A percentile compares a stretch with the other conserved stretches of the same genome.
Conservation (phyloP, 2,888 invertebrate species). For the Sphaerophoria rueppellii region DNA sequence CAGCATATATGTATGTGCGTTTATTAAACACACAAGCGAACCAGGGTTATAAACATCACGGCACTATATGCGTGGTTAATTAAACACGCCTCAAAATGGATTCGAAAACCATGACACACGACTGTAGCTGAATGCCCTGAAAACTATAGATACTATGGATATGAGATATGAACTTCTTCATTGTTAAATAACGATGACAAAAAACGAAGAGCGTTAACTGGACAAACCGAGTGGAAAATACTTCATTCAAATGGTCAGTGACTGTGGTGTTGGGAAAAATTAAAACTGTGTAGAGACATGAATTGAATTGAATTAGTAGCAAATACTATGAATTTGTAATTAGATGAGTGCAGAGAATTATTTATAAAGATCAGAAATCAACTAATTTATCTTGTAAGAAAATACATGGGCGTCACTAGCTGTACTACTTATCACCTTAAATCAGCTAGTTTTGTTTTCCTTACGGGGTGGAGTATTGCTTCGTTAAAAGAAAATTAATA, state of each 20-base stretch:
- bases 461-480: too few relatives aligned
- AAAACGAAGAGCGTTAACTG: slow-evolving; percentile 10
- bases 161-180: slow-evolving; percentile 29
- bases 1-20: slow-evolving; percentile 20
- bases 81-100: slow-evolving; percentile 44
- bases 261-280: slow-evolving; percentile 28
- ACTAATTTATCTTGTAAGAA: too few relatives aligned
- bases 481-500: too few relatives aligned
- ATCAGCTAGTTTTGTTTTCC: too few relatives aligned
- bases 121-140: slow-evolving; percentile 4
- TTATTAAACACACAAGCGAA: slow-evolving; percentile 20
- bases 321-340: too few relatives aligned
- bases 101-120: slow-evolving; percentile 9
- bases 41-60: slow-evolving; percentile 14
- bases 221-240: slow-evolving; percentile 37
- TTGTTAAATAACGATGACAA: slow-evolving; percentile 36
- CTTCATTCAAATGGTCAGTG: slow-evolving; percentile 59
- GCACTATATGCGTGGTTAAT: slow-evolving; percentile 36
- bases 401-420: too few relatives aligned
- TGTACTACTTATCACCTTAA: too few relatives aligned
- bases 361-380: too few relatives aligned
- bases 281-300: too few relatives aligned
- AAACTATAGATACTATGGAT: slow-evolving; percentile 13
- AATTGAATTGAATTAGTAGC: too few relatives aligned
- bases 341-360: too few relatives aligned